These are phyloP conservation scores for Patella vulgata DNA, from an alignment of 1,140 invertebrate genomes.

Conservation along the genomic window DNA sequence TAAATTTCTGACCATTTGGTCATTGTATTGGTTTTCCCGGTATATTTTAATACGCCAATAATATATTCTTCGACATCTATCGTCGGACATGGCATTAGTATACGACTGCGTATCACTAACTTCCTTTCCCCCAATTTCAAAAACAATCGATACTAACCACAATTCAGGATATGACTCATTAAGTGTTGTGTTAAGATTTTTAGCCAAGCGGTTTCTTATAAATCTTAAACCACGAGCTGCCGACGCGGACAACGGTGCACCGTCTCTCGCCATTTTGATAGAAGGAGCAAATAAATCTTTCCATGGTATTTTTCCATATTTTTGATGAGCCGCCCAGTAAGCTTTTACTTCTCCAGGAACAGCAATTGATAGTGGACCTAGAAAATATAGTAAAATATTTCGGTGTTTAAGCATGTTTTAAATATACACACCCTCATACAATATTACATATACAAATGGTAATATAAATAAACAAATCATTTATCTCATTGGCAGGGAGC, in stretches of 20 bases:
- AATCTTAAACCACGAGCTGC: constrained; percentile 31
- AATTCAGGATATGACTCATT: not conserved
- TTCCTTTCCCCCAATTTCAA: too few relatives aligned
- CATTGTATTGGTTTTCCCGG: not conserved
- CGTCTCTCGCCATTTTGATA: constrained; percentile 61
- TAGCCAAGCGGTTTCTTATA: constrained; percentile 18
- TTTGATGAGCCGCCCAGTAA: constrained; percentile 83
- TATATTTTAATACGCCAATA: too few relatives aligned
- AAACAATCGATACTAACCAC: too few relatives aligned
- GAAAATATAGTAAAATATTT: not conserved
- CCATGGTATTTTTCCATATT: constrained; percentile 77
- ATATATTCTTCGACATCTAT: too few relatives aligned
- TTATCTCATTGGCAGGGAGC: too few relatives aligned
- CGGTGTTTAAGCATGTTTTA: too few relatives aligned
- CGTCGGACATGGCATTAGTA: too few relatives aligned
- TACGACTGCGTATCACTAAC: too few relatives aligned
- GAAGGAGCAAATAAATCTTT: constrained; percentile 80
- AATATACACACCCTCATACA: too few relatives aligned
- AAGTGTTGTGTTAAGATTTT: not conserved
- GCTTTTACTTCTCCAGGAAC: constrained; percentile 92
- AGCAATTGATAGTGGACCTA: constrained; percentile 81
- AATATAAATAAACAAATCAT: too few relatives aligned
- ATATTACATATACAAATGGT: too few relatives aligned
- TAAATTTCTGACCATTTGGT: not conserved
- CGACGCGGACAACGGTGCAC: constrained; percentile 47